Evolutionary conservation across 2,888 invertebrate species (phyloP).

Genomic region (Hypselothyrea guttata): DNA sequence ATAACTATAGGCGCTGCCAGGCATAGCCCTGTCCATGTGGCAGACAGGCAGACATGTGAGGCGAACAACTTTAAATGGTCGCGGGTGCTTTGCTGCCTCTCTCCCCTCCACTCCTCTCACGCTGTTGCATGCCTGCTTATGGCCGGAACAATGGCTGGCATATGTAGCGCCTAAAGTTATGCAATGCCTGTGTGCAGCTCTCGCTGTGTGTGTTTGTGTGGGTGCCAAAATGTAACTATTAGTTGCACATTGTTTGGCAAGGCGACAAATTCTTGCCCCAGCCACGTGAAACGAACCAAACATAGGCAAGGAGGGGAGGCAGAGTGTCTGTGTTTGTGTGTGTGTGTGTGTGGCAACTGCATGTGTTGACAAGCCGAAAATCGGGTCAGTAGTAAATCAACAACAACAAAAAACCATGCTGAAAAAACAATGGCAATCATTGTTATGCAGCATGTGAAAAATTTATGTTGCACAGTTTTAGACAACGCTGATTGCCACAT

Average conservation of each 20-base stretch:
- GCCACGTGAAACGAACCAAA: conserved; percentile 36
- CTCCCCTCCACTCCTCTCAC: background rate
- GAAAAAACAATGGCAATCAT: conserved; percentile 67
- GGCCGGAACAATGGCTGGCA: conserved; percentile 51
- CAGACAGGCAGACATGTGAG: conserved; percentile 23
- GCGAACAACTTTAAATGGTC: conserved; percentile 54
- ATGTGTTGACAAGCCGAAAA: conserved; percentile 74
- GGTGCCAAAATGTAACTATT: conserved; percentile 70
- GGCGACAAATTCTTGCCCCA: conserved; percentile 67
- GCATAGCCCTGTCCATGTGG: conserved; percentile 45
- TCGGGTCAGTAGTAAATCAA: conserved; percentile 77
- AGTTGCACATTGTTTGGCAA: conserved; percentile 68
- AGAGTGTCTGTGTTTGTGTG: too few relatives aligned
- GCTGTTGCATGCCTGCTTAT: conserved; percentile 66
- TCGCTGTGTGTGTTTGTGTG: conserved; percentile 25
- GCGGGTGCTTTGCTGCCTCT: conserved; percentile 1
- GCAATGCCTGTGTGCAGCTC: conserved; percentile 44
- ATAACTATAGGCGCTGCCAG: conserved; percentile 61
- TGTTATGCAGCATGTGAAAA: conserved; percentile 64
- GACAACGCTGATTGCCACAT: too few relatives aligned
- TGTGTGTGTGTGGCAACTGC: conserved; percentile 34
- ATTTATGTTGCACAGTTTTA: conserved; percentile 55
- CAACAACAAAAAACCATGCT: conserved; percentile 43
- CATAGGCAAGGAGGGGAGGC: too few relatives aligned
- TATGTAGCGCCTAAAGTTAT: conserved; percentile 66